These are phyloP conservation scores for Furcula furcula DNA, from an alignment of 2,888 invertebrate species.

Conservation along the genomic window DNA sequence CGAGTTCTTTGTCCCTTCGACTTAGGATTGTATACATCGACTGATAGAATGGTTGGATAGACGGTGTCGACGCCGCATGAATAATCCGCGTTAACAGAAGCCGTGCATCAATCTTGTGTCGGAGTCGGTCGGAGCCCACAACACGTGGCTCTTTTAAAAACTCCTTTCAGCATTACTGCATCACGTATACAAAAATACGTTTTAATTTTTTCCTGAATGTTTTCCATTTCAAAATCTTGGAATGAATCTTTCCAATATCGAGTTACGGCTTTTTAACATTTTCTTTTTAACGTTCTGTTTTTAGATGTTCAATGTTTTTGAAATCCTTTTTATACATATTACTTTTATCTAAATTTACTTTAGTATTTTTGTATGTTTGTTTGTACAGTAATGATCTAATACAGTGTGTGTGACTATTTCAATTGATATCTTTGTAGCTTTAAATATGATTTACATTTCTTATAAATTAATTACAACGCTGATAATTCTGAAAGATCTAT, in stretches of 20 bases:
- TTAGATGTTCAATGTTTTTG: background rate
- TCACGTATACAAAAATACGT: conserved; percentile 8
- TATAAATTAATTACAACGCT: too few species aligned
- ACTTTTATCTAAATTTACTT: too few species aligned
- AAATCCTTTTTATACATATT: background rate
- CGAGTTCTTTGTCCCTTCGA: conserved; percentile 11
- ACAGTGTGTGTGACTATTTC: too few species aligned
- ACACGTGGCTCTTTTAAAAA: conserved; percentile 23
- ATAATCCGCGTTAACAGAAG: conserved; percentile 25
- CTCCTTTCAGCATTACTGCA: conserved; percentile 26
- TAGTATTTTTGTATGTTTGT: too few species aligned
- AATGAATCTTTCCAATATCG: conserved; percentile 1
- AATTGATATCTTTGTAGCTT: too few species aligned
- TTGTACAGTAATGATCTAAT: too few species aligned
- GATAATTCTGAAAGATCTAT: too few species aligned
- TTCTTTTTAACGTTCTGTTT: background rate
- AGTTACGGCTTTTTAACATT: background rate
- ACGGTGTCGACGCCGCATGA: conserved; percentile 27
- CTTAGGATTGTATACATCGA: conserved; percentile 11
- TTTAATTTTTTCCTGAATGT: background rate
- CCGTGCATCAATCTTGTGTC: conserved; percentile 36
- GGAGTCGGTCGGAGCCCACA: conserved; percentile 7
- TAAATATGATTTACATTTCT: too few species aligned
- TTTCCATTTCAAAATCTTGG: background rate
- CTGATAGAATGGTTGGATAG: conserved; percentile 28